Conservation (phyloP, 2,113 vertebrate species). For the Bubo scandiacus region DNA sequence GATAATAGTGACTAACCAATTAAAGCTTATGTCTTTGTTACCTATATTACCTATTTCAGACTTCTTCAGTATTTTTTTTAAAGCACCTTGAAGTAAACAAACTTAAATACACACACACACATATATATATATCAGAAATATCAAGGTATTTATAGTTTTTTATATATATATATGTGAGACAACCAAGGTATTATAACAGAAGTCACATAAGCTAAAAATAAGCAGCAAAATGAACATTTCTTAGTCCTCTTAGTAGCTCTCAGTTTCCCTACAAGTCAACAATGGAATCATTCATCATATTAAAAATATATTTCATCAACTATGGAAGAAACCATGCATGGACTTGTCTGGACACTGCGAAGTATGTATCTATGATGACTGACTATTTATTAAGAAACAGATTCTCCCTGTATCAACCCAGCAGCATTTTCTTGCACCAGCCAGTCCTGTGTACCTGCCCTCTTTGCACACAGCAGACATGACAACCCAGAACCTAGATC, state of each 20-base stretch:
- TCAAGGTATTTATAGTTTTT: background rate
- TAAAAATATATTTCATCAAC: background rate
- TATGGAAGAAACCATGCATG: background rate
- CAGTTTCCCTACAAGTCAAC: background rate
- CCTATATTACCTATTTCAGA: background rate
- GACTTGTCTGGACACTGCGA: background rate
- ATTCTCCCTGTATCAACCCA: background rate
- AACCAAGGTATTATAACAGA: background rate
- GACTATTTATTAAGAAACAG: background rate
- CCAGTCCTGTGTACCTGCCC: background rate
- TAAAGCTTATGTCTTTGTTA: background rate
- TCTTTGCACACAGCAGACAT: rapidly evolving
- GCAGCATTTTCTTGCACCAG: background rate
- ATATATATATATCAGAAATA: background rate
- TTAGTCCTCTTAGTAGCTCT: background rate
- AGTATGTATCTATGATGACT: background rate
- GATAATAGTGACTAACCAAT: background rate
- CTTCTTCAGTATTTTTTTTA: background rate
- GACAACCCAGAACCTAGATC: background rate
- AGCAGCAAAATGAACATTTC: background rate
- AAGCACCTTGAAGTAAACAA: background rate
- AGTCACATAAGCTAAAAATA: background rate
- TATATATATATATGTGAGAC: background rate
- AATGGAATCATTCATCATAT: background rate
- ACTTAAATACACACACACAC: background rate